These are phyloP conservation scores for Squalus acanthias DNA, from an alignment of 2,797 vertebrate species.

Conservation along the genomic window DNA sequence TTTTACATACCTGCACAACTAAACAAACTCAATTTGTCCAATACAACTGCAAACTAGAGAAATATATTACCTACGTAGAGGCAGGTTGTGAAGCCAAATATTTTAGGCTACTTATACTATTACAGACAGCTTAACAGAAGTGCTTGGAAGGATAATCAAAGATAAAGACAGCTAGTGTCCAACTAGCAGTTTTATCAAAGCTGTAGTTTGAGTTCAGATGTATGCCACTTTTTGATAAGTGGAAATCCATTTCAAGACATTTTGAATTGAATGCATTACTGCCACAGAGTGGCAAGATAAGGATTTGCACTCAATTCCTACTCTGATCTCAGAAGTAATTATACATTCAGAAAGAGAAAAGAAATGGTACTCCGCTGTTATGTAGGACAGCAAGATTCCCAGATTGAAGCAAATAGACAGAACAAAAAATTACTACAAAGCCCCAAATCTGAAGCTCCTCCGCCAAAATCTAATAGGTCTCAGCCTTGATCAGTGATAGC, in stretches of 20 bases:
- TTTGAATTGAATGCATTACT: neutral
- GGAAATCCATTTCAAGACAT: neutral
- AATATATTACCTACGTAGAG: neutral
- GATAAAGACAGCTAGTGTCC: neutral
- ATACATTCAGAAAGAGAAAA: neutral
- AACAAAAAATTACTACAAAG: neutral
- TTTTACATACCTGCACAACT: neutral
- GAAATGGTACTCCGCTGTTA: neutral
- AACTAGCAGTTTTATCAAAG: neutral
- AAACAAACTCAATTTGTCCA: neutral
- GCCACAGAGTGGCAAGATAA: neutral
- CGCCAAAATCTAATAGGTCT: neutral
- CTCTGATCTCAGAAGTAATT: neutral
- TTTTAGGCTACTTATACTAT: neutral
- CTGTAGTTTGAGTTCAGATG: neutral
- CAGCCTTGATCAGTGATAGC: neutral
- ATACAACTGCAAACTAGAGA: neutral
- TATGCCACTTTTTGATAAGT: neutral
- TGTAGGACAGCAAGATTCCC: neutral
- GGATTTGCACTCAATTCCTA: neutral
- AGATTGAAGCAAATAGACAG: neutral
- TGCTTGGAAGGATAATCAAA: neutral
- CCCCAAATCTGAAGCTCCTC: neutral
- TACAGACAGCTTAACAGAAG: neutral
- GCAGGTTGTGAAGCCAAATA: neutral